phyloP scores from a whole-genome alignment of 2,797 vertebrate species.

The Oryzias sinensis region DNA sequence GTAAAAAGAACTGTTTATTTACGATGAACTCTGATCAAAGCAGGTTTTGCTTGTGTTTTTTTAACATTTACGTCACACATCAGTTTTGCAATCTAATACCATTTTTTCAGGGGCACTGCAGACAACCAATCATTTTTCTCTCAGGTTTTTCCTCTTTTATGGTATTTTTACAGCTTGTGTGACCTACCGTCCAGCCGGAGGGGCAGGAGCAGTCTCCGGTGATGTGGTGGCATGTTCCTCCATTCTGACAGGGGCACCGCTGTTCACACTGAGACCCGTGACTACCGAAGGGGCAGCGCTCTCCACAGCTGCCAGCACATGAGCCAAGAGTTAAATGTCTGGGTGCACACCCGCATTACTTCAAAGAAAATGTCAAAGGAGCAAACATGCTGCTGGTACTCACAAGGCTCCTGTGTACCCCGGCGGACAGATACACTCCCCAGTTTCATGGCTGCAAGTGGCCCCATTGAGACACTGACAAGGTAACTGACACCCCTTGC shows the following conservation, averaged over 20 bases:
- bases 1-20: no score
- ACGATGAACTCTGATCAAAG: background rate
- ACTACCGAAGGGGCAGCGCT: constrained; percentile 92
- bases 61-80: constrained; percentile 2
- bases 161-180: constrained; percentile 4
- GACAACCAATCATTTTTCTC: constrained; percentile 10
- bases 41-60: background rate
- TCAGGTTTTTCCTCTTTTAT: constrained; percentile 26
- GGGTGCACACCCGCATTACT: constrained; percentile 3
- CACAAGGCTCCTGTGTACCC: constrained; percentile 96
- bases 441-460: constrained; percentile 91
- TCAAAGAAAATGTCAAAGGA: constrained; percentile 12
- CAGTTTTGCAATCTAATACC: background rate
- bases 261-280: constrained; percentile 94
- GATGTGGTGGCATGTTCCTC: constrained; percentile 95
- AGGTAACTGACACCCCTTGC: constrained; percentile 91
- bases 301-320: constrained; percentile 85
- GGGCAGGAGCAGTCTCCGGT: constrained; percentile 95
- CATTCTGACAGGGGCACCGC: constrained; percentile 96
- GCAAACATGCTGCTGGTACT: constrained; percentile 69
- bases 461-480: constrained; percentile 96
- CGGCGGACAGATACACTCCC: constrained; percentile 93
- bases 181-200: constrained; percentile 91
- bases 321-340: constrained; percentile 30
- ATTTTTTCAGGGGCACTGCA: background rate